These are phyloP conservation scores for Microcebus jonahi DNA, from an alignment of 2,113 vertebrate genomes.

Conservation along the genomic window DNA sequence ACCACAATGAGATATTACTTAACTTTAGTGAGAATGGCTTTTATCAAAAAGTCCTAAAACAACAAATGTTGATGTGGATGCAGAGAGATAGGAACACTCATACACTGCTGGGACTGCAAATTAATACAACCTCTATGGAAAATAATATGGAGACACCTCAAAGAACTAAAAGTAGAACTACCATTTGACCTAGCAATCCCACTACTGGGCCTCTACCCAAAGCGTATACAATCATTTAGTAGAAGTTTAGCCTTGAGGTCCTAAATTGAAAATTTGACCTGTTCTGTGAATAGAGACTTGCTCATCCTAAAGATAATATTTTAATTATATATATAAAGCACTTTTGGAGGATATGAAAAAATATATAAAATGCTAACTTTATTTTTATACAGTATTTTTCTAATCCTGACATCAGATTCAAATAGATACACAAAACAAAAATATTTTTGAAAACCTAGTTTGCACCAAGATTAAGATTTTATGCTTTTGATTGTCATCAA, in stretches of 20 bases:
- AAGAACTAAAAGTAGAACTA: no score
- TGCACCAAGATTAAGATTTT: neutral
- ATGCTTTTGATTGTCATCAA: neutral
- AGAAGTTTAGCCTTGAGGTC: neutral
- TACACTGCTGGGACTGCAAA: no score
- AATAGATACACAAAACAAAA: neutral
- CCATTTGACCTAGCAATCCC: no score
- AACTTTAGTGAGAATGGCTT: no score
- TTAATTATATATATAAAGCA: neutral
- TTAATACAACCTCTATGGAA: no score
- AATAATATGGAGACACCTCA: no score
- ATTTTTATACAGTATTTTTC: neutral
- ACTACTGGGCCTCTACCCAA: no score
- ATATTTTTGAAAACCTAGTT: constrained; percentile 9
- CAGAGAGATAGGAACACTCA: no score
- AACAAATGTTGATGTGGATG: no score
- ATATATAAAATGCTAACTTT: neutral
- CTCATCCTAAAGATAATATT: neutral
- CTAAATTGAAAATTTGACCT: neutral
- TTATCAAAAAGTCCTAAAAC: no score
- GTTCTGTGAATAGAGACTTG: neutral
- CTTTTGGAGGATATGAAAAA: neutral
- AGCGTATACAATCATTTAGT: neutral
- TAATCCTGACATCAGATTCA: neutral
- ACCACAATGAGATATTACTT: no score